Base-by-base conservation (phyloP, 1,140 invertebrate species). In the Zaprionus vittiger region DNA sequence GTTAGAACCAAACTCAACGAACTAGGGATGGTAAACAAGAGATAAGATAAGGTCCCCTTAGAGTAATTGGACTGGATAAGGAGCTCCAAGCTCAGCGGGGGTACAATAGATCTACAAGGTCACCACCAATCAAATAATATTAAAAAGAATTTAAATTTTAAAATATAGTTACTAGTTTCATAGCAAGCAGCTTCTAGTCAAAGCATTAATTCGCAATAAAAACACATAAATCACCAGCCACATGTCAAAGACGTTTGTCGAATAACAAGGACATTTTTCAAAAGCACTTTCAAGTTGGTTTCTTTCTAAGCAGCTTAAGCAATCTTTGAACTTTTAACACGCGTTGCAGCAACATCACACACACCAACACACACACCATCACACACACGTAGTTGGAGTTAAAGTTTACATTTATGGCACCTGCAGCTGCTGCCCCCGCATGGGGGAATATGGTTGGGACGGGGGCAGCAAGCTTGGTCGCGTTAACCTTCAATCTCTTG, bases 381-480 rank as follows among this genome's bases (percentile, higher is more conserved):
- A 64, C 54, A 28, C 20, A 65, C 59, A 52, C 24, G 49, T n/a
- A 74, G 38, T 47, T 12, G 5, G 34, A n/a, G 31, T 34, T 59
- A 52, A 79, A 86, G 73, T 83, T 80, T 68, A 83, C 84, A 86
- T 87, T 89, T 89, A 87, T 83, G 84, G 78, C 84, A 81, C 73
- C 84, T 89, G 84, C 84, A 89, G 67, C 83, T 83, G 83, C 70
- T 70, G 75, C 11, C 14, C 11, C 20, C 12, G 47, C 14, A 24
- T 4, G 26, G 5, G 17, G 31, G 41, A 37, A 62, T 26, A 26
- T 26, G 24, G 31, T 15, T 24, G 49, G 7, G 9, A n/a, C 22
- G 5, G 9, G 4, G n/a, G 20, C 49, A 66, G 22, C 20, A n/a
- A 47, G 59, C 12, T 70, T 49, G 55, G 69, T 73, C 63, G 60